phyloP scores from a whole-genome alignment of 2,113 vertebrate species.

The Epinephelus cyanopodus region DNA sequence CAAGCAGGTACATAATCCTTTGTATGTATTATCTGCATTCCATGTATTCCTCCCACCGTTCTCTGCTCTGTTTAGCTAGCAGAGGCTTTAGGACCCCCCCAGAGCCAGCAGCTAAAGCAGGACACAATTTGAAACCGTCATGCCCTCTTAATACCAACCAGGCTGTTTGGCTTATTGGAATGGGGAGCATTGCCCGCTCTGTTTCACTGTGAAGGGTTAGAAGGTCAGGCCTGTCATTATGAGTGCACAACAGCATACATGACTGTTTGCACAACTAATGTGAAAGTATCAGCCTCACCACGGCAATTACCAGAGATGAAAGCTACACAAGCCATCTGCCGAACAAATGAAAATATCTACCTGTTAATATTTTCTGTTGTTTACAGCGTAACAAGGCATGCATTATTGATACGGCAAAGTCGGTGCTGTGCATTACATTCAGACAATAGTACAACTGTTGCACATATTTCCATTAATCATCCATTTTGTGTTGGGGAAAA shows the following conservation, averaged over 20 bases:
- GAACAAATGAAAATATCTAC: conserved; percentile 62
- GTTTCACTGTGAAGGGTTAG: conserved; percentile 76
- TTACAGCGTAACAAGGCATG: conserved; percentile 43
- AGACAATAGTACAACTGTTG: conserved; percentile 30
- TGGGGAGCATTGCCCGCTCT: conserved; percentile 54
- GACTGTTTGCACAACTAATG: conserved; percentile 61
- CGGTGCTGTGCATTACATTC: conserved; percentile 34
- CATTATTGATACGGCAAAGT: conserved; percentile 50
- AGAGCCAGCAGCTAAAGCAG: conserved; percentile 54
- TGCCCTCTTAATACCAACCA: conserved; percentile 72
- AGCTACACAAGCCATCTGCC: conserved; percentile 50
- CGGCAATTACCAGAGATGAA: conserved; percentile 67
- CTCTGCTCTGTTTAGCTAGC: conserved; percentile 61
- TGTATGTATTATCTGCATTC: conserved; percentile 78
- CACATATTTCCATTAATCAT: conserved; percentile 54
- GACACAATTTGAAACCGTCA: conserved; percentile 71
- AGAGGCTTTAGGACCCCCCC: conserved; percentile 68
- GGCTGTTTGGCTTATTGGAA: conserved; percentile 71
- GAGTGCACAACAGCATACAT: conserved; percentile 52
- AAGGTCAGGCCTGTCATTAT: conserved; percentile 76
- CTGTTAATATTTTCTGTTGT: conserved; percentile 62
- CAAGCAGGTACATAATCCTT: conserved; percentile 74
- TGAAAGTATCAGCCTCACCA: conserved; percentile 37
- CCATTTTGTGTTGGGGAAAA: conserved; percentile 44
- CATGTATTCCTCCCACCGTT: conserved; percentile 66